Evolutionary conservation across 1,140 invertebrate genomes (phyloP).

Genomic region (Trichonephila clavipes): DNA sequence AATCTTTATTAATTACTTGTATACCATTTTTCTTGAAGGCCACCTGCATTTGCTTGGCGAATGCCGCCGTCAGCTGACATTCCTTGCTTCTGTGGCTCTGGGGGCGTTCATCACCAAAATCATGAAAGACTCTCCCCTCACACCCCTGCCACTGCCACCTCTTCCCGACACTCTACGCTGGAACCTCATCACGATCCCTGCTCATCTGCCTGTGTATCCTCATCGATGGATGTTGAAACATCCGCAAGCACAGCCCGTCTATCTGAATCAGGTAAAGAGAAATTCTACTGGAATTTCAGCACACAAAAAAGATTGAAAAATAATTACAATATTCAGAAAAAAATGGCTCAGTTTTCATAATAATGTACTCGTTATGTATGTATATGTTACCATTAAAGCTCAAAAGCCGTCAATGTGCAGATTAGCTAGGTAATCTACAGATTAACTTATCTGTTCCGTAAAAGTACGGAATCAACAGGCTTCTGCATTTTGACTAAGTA

Average conservation of each 20-base stretch:
- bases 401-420: no score
- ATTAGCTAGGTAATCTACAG: no score
- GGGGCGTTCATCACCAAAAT: constrained; percentile 52
- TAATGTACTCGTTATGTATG: no score
- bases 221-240: neutral
- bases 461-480: no score
- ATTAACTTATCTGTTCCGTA: no score
- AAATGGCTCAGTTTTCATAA: no score
- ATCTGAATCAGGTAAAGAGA: constrained; percentile 35
- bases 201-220: neutral
- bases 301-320: no score
- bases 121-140: constrained; percentile 58
- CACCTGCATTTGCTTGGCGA: neutral
- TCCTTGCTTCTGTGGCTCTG: neutral
- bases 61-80: constrained; percentile 46
- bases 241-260: neutral
- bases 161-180: constrained; percentile 15
- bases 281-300: neutral
- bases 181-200: constrained; percentile 40
- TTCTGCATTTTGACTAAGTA: no score
- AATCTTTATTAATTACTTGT: no score
- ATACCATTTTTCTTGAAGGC: neutral
- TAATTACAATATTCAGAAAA: no score
- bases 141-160: constrained; percentile 50
- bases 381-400: no score